Evolutionary conservation across 2,113 vertebrate genomes (phyloP).

Genomic region (Struthidea cinerea): DNA sequence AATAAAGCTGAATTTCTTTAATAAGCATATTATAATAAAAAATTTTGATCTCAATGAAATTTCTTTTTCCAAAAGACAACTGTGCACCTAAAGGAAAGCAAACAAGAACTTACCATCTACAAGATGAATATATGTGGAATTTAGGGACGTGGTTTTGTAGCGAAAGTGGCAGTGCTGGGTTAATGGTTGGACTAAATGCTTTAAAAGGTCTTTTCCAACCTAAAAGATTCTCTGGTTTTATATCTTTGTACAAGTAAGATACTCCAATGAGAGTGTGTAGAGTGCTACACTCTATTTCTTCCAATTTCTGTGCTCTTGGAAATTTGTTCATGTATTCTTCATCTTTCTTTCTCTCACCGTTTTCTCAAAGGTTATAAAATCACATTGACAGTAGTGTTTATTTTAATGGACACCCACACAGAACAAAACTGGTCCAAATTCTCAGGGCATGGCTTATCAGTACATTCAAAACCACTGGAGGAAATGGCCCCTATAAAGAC

Average conservation of each 20-base stretch:
- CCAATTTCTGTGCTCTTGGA: not conserved
- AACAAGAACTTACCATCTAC: not conserved
- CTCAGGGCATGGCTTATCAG: not conserved
- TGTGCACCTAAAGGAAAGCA: not conserved
- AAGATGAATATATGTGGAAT: not conserved
- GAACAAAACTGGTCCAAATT: not conserved
- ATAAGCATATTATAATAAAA: not conserved
- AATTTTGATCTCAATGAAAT: not conserved
- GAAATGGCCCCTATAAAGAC: not conserved
- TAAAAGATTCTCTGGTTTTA: not conserved
- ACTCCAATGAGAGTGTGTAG: fast-evolving
- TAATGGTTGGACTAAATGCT: not conserved
- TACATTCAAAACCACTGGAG: not conserved
- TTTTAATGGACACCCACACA: not conserved
- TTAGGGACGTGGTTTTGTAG: not conserved
- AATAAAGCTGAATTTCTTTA: not conserved
- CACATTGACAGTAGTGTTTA: not conserved
- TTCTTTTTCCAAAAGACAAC: not conserved
- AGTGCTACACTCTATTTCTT: not conserved
- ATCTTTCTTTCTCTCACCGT: not conserved
- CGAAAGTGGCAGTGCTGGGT: not conserved
- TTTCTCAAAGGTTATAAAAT: not conserved
- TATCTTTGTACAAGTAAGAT: not conserved
- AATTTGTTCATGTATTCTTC: not conserved
- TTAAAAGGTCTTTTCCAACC: not conserved